These are phyloP conservation scores for Aspiorhynchus laticeps DNA, from an alignment of 2,113 vertebrate species.

Conservation along the genomic window DNA sequence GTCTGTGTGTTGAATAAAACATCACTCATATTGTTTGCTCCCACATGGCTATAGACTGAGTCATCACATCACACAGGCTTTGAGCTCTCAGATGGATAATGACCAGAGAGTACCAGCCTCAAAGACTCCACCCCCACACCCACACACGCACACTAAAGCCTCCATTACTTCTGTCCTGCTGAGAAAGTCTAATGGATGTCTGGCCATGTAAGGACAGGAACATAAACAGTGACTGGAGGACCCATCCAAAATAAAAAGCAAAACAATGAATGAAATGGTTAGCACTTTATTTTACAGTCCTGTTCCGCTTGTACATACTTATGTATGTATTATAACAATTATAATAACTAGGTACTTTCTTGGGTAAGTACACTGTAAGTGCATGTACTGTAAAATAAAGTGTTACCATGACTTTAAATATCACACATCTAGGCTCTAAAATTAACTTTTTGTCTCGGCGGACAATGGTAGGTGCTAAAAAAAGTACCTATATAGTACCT, in stretches of 20 bases:
- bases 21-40: constrained; percentile 55
- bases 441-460: background rate
- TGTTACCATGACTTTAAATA: background rate
- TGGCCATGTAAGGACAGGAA: constrained; percentile 37
- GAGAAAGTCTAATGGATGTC: constrained; percentile 41
- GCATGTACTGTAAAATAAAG: too few relatives aligned
- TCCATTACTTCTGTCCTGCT: constrained; percentile 41
- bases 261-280: background rate
- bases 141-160: constrained; percentile 26
- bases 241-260: background rate
- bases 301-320: too few relatives aligned
- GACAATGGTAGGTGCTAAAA: background rate
- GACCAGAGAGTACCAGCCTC: constrained; percentile 47
- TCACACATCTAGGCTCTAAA: background rate
- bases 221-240: background rate
- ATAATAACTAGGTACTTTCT: too few relatives aligned
- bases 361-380: too few relatives aligned
- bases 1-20: constrained; percentile 58
- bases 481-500: background rate
- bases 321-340: too few relatives aligned
- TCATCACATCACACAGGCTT: constrained; percentile 51
- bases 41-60: constrained; percentile 35
- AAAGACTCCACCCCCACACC: constrained; percentile 42
- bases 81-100: constrained; percentile 50
- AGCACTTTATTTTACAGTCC: too few relatives aligned